Evolutionary conservation across 92 coral and sea anemone genomes (phyloP), one percentile per base, ranked within the genome.

Genomic region (Heliopora coerulea): DNA sequence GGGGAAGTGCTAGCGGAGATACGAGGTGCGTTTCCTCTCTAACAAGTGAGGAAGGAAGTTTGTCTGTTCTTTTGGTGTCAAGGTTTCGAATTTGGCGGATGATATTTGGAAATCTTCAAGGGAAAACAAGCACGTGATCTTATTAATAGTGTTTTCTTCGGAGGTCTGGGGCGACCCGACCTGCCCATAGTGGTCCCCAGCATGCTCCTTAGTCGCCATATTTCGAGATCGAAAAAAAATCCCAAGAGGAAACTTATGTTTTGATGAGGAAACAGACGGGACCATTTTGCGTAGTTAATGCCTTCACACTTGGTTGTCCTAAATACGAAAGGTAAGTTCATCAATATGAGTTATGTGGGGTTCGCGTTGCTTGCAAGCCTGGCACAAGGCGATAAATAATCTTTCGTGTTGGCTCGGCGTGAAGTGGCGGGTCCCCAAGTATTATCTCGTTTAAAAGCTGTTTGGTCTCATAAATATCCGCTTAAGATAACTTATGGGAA

Each of bases 101-200:
- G n/a, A n/a, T n/a, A n/a, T n/a, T n/a, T n/a, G n/a, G n/a, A n/a
- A n/a, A n/a, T n/a, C n/a, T n/a, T n/a, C n/a, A n/a, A n/a, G n/a
- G n/a, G n/a, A n/a, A n/a, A n/a, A n/a, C n/a, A n/a, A n/a, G n/a
- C 57, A 49, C 74, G 59, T 67, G 74, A 65, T 29, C n/a, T n/a
- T n/a, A n/a, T n/a, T n/a, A n/a, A n/a, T n/a, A n/a, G n/a, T n/a
- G n/a, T n/a, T n/a, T n/a, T n/a, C n/a, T n/a, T n/a, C 30, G 18
- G 74, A n/a, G 59, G 1, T 59, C 74, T 67, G 74, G 74, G 54
- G 26, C 59, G 74, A 67, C 58, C 6, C 72, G 72, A 65, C 72
- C 72, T 40, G 72, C 72, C 72, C 72, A 35, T 37, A 37, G 52
- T 6, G 52, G 2, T n/a, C n/a, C 52, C 52, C 52, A 8, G n/a